phyloP scores from a whole-genome alignment of 2,888 invertebrate genomes.

The Drosophila neotestacea region DNA sequence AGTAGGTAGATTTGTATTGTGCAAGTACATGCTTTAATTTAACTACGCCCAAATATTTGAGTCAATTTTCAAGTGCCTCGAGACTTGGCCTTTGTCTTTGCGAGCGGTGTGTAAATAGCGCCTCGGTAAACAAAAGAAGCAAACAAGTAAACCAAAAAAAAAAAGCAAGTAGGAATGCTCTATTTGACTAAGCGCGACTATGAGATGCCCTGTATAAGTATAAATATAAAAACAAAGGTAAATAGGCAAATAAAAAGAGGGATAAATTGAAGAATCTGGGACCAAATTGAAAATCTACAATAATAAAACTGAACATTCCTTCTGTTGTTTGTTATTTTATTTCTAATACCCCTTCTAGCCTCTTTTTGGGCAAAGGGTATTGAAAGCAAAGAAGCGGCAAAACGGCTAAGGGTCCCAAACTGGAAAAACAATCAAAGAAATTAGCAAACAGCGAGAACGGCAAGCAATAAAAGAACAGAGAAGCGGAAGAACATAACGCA shows the following conservation, averaged over 20 bases:
- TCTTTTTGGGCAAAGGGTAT: background rate
- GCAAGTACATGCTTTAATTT: constrained; percentile 59
- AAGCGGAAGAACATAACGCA: constrained; percentile 68
- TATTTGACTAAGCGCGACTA: background rate
- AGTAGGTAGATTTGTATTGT: constrained; percentile 6
- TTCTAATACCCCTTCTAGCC: background rate
- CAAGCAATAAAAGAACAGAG: constrained; percentile 50
- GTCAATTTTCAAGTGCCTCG: constrained; percentile 76
- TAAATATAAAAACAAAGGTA: constrained; percentile 2
- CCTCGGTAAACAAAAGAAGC: constrained; percentile 68
- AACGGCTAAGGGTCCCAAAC: constrained; percentile 41
- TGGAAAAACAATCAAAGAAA: constrained; percentile 80
- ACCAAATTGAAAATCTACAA: too few relatives aligned
- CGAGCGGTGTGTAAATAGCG: constrained; percentile 73
- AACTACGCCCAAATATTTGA: constrained; percentile 76
- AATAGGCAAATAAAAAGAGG: background rate
- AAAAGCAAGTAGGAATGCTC: constrained; percentile 2
- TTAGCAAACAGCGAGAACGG: constrained; percentile 76
- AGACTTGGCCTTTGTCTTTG: constrained; percentile 79
- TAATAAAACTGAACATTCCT: background rate
- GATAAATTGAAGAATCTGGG: too few relatives aligned
- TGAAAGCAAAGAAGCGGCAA: constrained; percentile 8
- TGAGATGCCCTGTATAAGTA: background rate
- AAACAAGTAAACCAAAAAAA: constrained; percentile 37
- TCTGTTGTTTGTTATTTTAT: background rate